Conservation (phyloP, 53 echinoderm and acorn worm species). For the Antedon mediterranea region DNA sequence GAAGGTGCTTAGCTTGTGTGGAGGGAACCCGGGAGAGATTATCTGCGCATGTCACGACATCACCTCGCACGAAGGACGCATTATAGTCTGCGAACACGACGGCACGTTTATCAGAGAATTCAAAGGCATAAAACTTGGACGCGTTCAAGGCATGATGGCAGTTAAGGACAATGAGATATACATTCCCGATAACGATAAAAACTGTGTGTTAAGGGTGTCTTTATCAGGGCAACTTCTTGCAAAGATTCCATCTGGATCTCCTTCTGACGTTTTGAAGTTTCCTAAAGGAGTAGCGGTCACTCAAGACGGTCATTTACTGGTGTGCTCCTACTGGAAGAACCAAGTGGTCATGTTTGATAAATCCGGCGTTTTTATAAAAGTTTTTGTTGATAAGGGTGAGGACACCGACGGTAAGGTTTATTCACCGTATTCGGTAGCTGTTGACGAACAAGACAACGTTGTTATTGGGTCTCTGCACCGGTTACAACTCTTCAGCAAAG, state of each 20-base stretch:
- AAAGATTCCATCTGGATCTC: background rate
- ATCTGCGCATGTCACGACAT: background rate
- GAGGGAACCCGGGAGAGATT: background rate
- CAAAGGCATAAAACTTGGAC: background rate
- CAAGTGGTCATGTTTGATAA: background rate
- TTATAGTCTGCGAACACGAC: background rate
- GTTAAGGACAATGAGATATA: background rate
- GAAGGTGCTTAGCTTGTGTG: background rate
- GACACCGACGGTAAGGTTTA: background rate
- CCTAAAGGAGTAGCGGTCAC: background rate
- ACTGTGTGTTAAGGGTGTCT: background rate
- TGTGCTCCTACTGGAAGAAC: background rate
- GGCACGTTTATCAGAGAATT: background rate
- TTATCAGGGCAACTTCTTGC: background rate
- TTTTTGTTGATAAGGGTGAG: background rate
- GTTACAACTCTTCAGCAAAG: background rate
- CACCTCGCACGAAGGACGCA: background rate
- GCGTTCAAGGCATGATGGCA: background rate
- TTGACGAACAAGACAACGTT: background rate
- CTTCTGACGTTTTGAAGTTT: background rate
- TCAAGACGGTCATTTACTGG: background rate
- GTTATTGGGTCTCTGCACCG: background rate
- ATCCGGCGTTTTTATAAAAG: background rate
- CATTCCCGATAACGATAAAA: background rate
- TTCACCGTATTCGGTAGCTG: background rate